Evolutionary conservation across 2,113 vertebrate genomes (phyloP), one percentile per base, ranked within the genome.

Genomic region (Uropsilus gracilis): DNA sequence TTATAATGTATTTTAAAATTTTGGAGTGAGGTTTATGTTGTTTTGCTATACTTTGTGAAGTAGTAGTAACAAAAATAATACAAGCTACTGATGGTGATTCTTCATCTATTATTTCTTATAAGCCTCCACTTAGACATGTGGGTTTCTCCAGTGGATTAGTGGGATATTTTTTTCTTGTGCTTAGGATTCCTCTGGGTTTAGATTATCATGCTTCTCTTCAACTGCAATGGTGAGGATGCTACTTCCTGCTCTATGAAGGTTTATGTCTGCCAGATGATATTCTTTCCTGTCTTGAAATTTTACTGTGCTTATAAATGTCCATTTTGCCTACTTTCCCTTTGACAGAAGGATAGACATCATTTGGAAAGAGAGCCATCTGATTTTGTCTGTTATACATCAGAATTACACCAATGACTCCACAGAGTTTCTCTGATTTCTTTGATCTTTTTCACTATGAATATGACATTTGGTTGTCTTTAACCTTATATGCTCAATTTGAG

Each of bases 381-480:
- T 83, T 57, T 89, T 53, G n/a, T 48, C 69, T 64, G 7, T 30
- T 32, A 50, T 73, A 48, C 4, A 14, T 50, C 14, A 10, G 6
- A 30, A 50, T 88, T 69, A 69, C 2, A 68, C 28, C 46, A 86
- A 86, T 82, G 59, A 20, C 32, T 77, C 83, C 63, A 71, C 34
- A 64, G 46, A 75, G 7, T n/a, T 53, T 66, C 13, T 77, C n/a
- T 90, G 86, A 94, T 88, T 81, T 94, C 44, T 89, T 81, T 87
- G 8, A 44, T 83, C 28, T 82, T 91, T 94, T 87, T 85, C 68
- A n/a, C 66, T 84, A 37, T 50, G 73, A 91, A 34, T 83, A 61
- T 91, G 68, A 72, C 13, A 85, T 73, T 85, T 86, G 14, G 4
- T 78, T 82, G 37, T 73, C 48, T 85, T 97, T 95, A 95, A 85